Evolutionary conservation across 2,113 vertebrate genomes (phyloP).

Genomic region (Sorex fumeus): DNA sequence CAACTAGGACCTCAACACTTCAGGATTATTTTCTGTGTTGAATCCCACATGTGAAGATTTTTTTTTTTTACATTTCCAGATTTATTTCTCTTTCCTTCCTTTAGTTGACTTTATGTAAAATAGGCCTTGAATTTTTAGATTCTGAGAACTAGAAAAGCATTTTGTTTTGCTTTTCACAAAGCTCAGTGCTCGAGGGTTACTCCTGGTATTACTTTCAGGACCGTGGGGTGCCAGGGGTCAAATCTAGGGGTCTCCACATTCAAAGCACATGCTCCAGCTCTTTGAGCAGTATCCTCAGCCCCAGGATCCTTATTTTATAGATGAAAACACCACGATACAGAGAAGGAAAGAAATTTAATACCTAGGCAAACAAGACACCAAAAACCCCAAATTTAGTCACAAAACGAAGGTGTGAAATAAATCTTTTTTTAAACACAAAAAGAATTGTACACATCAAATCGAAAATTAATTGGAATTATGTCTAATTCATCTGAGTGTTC

Average conservation of each 20-base stretch:
- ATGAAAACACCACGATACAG: conserved; percentile 30
- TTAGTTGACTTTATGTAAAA: conserved; percentile 34
- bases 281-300: neutral
- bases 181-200: no score
- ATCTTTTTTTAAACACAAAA: conserved; percentile 54
- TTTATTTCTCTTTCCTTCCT: conserved; percentile 59
- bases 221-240: no score
- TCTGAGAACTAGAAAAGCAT: conserved; percentile 47
- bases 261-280: no score
- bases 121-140: conserved; percentile 41
- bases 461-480: conserved; percentile 56
- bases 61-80: conserved; percentile 30
- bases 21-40: conserved; percentile 4
- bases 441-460: conserved; percentile 8
- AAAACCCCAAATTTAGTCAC: conserved; percentile 47
- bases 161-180: neutral
- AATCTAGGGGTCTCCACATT: no score
- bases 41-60: conserved; percentile 57
- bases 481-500: conserved; percentile 44
- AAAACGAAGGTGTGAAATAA: neutral
- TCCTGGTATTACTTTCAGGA: no score
- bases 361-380: conserved; percentile 18
- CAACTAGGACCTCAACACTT: neutral
- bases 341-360: conserved; percentile 47
- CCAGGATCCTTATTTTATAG: neutral